Evolutionary conservation across 1,140 invertebrate genomes (phyloP).

Genomic region (Ceratosolen solmsi): DNA sequence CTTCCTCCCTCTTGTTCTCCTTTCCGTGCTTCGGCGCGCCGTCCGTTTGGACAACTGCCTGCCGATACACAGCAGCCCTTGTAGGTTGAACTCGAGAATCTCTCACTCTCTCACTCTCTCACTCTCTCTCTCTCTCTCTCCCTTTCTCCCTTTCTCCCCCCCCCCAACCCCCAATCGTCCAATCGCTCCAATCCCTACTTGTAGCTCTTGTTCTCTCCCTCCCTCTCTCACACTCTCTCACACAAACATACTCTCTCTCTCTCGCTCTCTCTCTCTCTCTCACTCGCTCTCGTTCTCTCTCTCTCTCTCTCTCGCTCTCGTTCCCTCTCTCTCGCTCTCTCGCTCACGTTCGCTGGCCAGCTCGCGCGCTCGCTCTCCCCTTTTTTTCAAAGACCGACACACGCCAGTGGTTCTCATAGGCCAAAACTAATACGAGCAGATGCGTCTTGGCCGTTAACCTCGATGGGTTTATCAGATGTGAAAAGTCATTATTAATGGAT

Average conservation of each 20-base stretch:
- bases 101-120: neutral
- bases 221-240: too few species aligned
- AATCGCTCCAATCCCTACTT: neutral
- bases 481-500: constrained; percentile 42
- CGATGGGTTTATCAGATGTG: constrained; percentile 33
- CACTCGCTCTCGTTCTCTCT: neutral
- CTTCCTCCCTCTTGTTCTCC: neutral
- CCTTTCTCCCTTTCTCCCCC: neutral
- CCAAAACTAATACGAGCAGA: constrained; percentile 4
- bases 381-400: constrained; percentile 15
- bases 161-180: neutral
- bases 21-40: neutral
- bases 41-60: constrained; percentile 21
- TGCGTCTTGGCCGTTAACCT: constrained; percentile 28
- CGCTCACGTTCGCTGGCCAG: neutral
- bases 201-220: too few species aligned
- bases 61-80: constrained; percentile 41
- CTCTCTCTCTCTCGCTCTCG: neutral
- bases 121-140: neutral
- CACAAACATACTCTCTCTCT: too few species aligned
- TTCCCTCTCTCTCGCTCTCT: neutral
- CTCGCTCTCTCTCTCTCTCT: neutral
- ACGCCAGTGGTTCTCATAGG: constrained; percentile 44
- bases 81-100: neutral
- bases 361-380: neutral